phyloP scores from a whole-genome alignment of 2,797 vertebrate species.

The Momotus momota region DNA sequence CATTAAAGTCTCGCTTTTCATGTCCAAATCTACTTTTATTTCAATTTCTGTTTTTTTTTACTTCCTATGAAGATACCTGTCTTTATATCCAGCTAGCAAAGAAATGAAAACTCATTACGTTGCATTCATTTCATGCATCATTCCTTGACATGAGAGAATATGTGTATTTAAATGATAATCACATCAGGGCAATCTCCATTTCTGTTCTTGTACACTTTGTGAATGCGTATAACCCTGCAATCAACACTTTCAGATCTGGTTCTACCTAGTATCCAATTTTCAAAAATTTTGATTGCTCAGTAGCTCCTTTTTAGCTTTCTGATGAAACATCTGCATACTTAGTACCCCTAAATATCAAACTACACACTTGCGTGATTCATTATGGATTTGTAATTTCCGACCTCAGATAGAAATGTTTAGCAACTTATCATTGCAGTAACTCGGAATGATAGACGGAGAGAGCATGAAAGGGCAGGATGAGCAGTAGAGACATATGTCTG shows the following conservation, averaged over 20 bases:
- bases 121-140: conserved; percentile 17
- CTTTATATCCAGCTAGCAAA: background rate
- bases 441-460: background rate
- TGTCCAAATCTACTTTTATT: background rate
- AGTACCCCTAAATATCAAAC: background rate
- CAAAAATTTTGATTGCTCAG: conserved; percentile 45
- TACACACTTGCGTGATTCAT: conserved; percentile 6
- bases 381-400: conserved; percentile 26
- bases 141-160: conserved; percentile 10
- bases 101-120: background rate
- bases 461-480: background rate
- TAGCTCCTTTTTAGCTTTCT: background rate
- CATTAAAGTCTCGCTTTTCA: background rate
- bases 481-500: background rate
- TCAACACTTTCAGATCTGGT: conserved; percentile 39
- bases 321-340: conserved; percentile 30
- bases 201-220: conserved; percentile 7
- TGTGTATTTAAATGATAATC: conserved; percentile 43
- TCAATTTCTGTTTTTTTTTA: background rate
- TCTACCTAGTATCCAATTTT: conserved; percentile 23
- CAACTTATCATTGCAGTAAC: background rate
- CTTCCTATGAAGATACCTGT: background rate
- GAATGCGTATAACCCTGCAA: conserved; percentile 30
- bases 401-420: background rate
- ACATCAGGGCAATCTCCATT: conserved; percentile 20